A percentile compares a stretch with the other conserved stretches of the same genome.
phyloP scores from a whole-genome alignment of 1,140 invertebrate genomes.

The Ridgeia piscesae region DNA sequence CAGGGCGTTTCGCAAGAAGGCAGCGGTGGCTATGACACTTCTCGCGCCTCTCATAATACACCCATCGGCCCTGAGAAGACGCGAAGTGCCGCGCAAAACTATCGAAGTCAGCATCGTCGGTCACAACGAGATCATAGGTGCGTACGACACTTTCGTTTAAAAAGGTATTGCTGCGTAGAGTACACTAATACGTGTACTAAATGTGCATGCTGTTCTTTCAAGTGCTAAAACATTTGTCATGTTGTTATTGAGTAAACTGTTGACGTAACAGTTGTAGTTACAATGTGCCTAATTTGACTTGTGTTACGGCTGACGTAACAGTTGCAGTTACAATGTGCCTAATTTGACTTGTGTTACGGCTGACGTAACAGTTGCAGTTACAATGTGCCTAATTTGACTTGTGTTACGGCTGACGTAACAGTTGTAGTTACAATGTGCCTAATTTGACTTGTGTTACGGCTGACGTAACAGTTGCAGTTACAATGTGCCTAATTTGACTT shows the following conservation, averaged over 20 bases:
- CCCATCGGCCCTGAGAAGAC: constrained; percentile 1
- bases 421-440: too few species aligned
- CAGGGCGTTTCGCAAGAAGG: neutral
- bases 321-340: too few species aligned
- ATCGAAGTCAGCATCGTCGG: constrained; percentile 22
- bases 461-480: too few species aligned
- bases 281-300: too few species aligned
- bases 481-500: too few species aligned
- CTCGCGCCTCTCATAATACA: neutral
- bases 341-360: too few species aligned
- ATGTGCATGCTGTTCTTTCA: neutral
- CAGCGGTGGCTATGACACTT: neutral
- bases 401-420: too few species aligned
- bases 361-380: too few species aligned
- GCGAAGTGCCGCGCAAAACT: constrained; percentile 14
- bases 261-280: too few species aligned
- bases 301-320: too few species aligned
- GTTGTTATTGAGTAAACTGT: neutral
- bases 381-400: too few species aligned
- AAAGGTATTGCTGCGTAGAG: neutral
- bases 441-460: too few species aligned
- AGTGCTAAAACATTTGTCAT: neutral
- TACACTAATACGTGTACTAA: neutral
- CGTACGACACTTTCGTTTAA: neutral
- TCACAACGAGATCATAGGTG: constrained; percentile 15